Evolutionary conservation across 2,113 vertebrate genomes (phyloP).

Genomic region (Atractosteus spatula): DNA sequence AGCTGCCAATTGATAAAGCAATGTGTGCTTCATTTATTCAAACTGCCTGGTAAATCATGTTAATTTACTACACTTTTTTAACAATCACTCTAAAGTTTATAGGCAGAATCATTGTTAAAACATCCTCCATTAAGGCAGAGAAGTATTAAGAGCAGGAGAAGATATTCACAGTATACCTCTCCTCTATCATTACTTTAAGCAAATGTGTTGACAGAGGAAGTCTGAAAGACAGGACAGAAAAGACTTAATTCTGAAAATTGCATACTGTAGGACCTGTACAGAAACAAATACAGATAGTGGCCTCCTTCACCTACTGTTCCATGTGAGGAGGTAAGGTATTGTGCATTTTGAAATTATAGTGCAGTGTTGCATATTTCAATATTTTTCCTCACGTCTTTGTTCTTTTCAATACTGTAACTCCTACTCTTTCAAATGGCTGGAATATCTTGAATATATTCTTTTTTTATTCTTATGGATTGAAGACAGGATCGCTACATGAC

Average conservation of each 20-base stretch:
- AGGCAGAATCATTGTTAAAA: neutral
- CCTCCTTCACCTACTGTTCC: too few relatives aligned
- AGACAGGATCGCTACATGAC: too few relatives aligned
- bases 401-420: too few relatives aligned
- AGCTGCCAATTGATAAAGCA: neutral
- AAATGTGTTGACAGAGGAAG: neutral
- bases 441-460: too few relatives aligned
- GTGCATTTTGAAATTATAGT: too few relatives aligned
- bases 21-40: conserved; percentile 1
- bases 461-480: too few relatives aligned
- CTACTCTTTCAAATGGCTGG: too few relatives aligned
- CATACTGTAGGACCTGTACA: neutral
- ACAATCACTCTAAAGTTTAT: neutral
- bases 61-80: neutral
- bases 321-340: too few relatives aligned
- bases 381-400: too few relatives aligned
- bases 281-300: too few relatives aligned
- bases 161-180: neutral
- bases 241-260: neutral
- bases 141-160: neutral
- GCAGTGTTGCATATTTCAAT: too few relatives aligned
- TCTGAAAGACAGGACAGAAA: neutral
- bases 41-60: neutral
- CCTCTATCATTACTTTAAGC: neutral
- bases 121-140: neutral